These are phyloP conservation scores for Hetaerina titia DNA, from an alignment of 2,888 invertebrate genomes.

Conservation along the genomic window DNA sequence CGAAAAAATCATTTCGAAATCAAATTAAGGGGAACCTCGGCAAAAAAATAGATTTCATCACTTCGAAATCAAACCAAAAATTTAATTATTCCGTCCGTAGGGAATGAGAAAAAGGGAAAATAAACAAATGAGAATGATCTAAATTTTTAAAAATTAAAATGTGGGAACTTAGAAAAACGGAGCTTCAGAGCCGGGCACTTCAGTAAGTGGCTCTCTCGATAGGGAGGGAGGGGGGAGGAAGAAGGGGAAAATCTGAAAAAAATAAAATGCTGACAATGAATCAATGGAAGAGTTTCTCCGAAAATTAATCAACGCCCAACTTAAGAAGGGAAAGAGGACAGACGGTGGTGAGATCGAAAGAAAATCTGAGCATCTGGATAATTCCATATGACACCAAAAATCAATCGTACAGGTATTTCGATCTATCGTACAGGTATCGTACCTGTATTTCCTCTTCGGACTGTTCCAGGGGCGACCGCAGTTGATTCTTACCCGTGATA, in stretches of 20 bases:
- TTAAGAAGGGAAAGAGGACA: background rate
- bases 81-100: slow-evolving; percentile 19
- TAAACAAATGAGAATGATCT: background rate
- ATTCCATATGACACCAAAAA: too few species aligned
- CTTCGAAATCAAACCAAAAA: slow-evolving; percentile 15
- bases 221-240: background rate
- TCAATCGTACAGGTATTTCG: too few species aligned
- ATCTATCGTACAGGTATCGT: too few species aligned
- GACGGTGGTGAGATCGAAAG: background rate
- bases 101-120: background rate
- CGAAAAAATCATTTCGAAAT: slow-evolving; percentile 5
- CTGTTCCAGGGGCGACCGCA: background rate
- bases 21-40: slow-evolving; percentile 5
- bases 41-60: background rate
- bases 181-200: too few species aligned
- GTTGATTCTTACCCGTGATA: background rate
- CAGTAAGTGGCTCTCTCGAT: background rate
- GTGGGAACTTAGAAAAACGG: background rate
- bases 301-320: background rate
- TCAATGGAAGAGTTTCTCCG: background rate
- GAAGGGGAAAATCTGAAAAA: background rate
- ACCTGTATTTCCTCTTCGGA: background rate
- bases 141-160: background rate
- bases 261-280: background rate
- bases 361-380: background rate